phyloP scores from a whole-genome alignment of 2,797 vertebrate species.

The Diplodus puntazzo region DNA sequence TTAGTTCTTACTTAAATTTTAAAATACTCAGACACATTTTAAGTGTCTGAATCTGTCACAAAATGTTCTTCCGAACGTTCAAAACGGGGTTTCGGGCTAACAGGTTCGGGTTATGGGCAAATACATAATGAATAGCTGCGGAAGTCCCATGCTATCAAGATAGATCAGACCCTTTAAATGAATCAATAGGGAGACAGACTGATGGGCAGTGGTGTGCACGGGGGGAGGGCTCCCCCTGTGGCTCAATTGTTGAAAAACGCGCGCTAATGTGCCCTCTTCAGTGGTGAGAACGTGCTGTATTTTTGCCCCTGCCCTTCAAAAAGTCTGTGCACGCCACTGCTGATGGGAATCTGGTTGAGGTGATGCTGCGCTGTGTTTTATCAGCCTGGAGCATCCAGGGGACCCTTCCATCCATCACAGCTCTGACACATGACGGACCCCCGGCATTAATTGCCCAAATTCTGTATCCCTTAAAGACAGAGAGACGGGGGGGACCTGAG shows the following conservation, averaged over 20 bases:
- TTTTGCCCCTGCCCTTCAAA: no score
- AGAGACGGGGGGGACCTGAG: not conserved
- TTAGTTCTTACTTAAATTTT: not conserved
- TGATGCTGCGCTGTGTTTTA: conserved; percentile 65
- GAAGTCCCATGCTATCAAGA: conserved; percentile 27
- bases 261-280: no score
- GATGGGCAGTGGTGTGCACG: no score
- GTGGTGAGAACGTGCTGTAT: no score
- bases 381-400: conserved; percentile 80
- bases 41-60: no score
- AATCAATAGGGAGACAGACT: conserved; percentile 43
- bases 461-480: conserved; percentile 56
- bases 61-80: conserved; percentile 12
- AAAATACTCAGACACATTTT: not conserved
- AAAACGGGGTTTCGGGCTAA: not conserved
- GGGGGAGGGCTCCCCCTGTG: no score
- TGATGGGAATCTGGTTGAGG: conserved; percentile 49
- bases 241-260: no score
- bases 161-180: conserved; percentile 53
- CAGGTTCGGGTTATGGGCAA: conserved; percentile 21
- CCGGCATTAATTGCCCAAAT: conserved; percentile 75
- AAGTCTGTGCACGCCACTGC: not conserved
- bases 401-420: conserved; percentile 82
- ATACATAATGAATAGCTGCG: conserved; percentile 44
- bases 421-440: conserved; percentile 85